phyloP scores from a whole-genome alignment of 2,888 invertebrate genomes.

The Agriopis aurantiaria region DNA sequence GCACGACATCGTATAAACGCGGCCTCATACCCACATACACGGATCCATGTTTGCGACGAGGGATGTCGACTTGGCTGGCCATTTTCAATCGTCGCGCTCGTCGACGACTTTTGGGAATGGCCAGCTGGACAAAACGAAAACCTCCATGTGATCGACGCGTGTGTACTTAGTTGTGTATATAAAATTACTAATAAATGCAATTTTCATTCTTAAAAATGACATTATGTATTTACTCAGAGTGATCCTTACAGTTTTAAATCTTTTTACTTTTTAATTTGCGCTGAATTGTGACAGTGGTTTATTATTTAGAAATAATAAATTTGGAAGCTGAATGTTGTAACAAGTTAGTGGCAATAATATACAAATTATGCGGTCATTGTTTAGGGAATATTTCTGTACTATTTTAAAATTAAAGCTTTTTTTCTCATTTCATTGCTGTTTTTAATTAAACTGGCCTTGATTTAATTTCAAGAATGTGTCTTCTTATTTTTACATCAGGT shows the following conservation, averaged over 20 bases:
- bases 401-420: conserved; percentile 42
- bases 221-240: conserved; percentile 29
- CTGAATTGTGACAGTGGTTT: conserved; percentile 36
- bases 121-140: conserved; percentile 59
- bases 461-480: background rate
- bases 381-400: conserved; percentile 43
- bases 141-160: conserved; percentile 54
- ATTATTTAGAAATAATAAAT: conserved; percentile 28
- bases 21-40: conserved; percentile 34
- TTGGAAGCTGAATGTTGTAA: conserved; percentile 15
- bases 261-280: conserved; percentile 36
- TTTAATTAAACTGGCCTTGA: conserved; percentile 12
- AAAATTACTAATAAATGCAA: conserved; percentile 62
- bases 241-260: conserved; percentile 19
- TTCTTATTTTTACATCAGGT: too few species aligned
- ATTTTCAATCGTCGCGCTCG: conserved; percentile 54
- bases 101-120: conserved; percentile 57
- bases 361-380: conserved; percentile 23
- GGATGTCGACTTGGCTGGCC: conserved; percentile 61
- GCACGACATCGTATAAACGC: conserved; percentile 60
- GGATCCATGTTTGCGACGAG: conserved; percentile 40
- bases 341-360: conserved; percentile 8
- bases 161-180: conserved; percentile 69
- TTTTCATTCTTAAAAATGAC: conserved; percentile 39
- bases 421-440: conserved; percentile 11